Evolutionary conservation across 2,113 vertebrate genomes (phyloP), one percentile per base, ranked within the genome.

Genomic region (Tenebrosternarchus preto): DNA sequence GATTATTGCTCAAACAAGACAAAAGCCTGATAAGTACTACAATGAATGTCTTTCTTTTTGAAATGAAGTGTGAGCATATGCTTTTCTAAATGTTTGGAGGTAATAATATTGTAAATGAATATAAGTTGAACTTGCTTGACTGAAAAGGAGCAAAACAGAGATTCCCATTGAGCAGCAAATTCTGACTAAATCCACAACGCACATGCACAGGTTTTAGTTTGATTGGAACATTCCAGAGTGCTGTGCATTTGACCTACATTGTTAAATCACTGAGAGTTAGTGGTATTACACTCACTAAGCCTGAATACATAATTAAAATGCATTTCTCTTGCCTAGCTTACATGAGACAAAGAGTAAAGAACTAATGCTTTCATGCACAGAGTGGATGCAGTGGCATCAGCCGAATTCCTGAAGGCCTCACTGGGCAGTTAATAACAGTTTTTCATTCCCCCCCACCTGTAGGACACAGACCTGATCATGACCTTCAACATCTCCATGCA

Each of bases 401-500:
- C 3, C 15, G 25, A 2, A 20, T 4, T 29, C 27, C 27, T 63
- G 24, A 43, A 5, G 11, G 39, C 6, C 6, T 9, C 6, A 43
- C 6, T 39, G 36, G 36, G 3, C 3, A 3, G 36, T 43, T 5
- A 9, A 50, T 15, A 1, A 50, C 8, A n/a, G 11, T 50, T 50
- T 50, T 50, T 50, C 43, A 15, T 12, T 50, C 19, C 20, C 17
- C 55, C 55, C 55, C 55, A 19, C 82, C 89, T 85, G 88, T 91
- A 99, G 98, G 97, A 99, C 90, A 95, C 95, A 87, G 96, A 99
- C 91, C 95, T 99, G 82, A 96, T 99, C 86, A 93, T 99, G 95
- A 99, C 98, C 66, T 99, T 99, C 92, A 99, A 99, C 90, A 95
- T 99, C 89, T 99, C 98, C 90, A 99, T 99, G 98, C 98, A 99